Percentiles rank a stretch among this genome's conserved stretches.
phyloP scores from a whole-genome alignment of 2,797 vertebrate species.

The Nasua narica region DNA sequence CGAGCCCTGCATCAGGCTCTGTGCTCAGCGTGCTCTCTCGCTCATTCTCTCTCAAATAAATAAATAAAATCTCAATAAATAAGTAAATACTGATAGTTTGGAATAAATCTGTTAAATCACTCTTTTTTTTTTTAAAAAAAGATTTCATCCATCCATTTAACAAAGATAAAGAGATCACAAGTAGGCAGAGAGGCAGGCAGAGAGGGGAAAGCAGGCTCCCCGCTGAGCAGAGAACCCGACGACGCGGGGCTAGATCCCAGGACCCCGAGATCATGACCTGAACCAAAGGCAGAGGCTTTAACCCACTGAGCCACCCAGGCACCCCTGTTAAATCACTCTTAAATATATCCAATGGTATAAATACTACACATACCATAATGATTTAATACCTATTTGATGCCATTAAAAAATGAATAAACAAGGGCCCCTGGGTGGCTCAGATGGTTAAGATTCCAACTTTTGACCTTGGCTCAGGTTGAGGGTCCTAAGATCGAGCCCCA shows the following conservation, averaged over 20 bases:
- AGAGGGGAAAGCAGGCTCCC: no score
- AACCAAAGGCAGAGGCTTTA: no score
- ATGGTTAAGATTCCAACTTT: background rate
- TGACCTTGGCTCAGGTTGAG: background rate
- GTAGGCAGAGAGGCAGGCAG: no score
- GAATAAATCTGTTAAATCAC: slow-evolving; percentile 31
- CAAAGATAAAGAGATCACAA: no score
- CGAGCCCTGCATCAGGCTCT: background rate
- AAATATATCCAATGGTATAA: background rate
- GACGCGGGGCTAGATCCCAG: no score
- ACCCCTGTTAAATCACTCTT: slow-evolving; percentile 5
- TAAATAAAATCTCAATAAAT: background rate
- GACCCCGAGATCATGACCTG: no score
- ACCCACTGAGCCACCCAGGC: no score
- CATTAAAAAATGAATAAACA: background rate
- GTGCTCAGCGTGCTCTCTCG: background rate
- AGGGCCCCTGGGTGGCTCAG: background rate
- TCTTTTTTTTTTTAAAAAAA: no score
- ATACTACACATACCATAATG: background rate
- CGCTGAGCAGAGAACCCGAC: no score
- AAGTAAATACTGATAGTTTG: background rate
- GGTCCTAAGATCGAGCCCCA: background rate
- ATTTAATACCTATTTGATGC: background rate
- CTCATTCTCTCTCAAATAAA: background rate
- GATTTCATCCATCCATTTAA: no score